phyloP scores from a whole-genome alignment of 2,113 vertebrate genomes.

The Muntiacus reevesi region DNA sequence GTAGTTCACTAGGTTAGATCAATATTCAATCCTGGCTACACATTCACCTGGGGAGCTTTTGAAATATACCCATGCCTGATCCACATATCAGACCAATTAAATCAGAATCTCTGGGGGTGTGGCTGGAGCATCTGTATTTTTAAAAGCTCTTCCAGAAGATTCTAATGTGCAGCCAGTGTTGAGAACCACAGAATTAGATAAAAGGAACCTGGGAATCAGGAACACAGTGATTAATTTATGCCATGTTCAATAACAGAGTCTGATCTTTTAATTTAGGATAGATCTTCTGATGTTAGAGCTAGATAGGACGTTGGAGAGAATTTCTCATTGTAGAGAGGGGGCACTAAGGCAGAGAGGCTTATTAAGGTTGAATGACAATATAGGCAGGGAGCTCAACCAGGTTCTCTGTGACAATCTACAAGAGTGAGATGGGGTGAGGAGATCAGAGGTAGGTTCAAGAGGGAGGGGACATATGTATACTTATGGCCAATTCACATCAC shows the following conservation, averaged over 20 bases:
- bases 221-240: background rate
- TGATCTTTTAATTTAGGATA: background rate
- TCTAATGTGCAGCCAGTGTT: background rate
- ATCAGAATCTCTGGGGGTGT: background rate
- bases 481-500: background rate
- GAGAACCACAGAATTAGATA: background rate
- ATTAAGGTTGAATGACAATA: background rate
- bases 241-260: background rate
- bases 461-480: background rate
- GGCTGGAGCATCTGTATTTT: background rate
- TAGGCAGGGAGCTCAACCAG: background rate
- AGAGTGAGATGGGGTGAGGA: background rate
- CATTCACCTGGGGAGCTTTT: background rate
- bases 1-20: conserved; percentile 38
- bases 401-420: background rate
- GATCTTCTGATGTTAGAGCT: background rate
- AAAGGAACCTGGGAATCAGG: background rate
- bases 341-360: background rate
- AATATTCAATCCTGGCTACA: background rate
- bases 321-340: background rate
- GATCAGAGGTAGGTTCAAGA: background rate
- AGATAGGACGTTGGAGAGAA: background rate
- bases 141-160: background rate
- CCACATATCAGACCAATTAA: background rate
- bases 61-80: background rate